Base-by-base conservation (phyloP, 2,797 vertebrate genomes). In the Glyptemys insculpta region DNA sequence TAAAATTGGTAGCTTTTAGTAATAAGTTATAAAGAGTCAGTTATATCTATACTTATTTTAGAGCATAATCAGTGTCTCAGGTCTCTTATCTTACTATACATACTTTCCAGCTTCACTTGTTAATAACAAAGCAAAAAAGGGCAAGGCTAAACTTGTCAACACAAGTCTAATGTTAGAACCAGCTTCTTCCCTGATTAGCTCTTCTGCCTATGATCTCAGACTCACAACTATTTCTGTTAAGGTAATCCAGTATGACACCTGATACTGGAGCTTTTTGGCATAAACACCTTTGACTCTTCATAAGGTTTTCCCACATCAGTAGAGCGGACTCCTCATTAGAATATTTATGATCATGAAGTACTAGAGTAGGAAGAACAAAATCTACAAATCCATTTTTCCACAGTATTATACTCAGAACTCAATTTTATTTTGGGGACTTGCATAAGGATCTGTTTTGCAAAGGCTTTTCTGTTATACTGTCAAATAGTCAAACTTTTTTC, bases 161-260 rank as follows among this genome's bases (percentile, higher is more conserved):
- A 29, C 5, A 50, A 86, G 53, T 91, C 92, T 96, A 94, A 97
- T 57, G 2, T 97, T 94, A 97, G 95, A 72, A 53, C 37, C 87
- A 90, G 85, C 72, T 92, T 89, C 52, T 92, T 78, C 59, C 84
- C 86, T n/a, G 6, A 4, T 85, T 93, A 83, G 89, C 83, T 81
- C 88, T 78, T 90, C 86, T 87, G 87, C 84, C 53, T 54, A 59
- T 95, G 95, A 95, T 94, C 82, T 97, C 95, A 97, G 81, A 79
- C 56, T 68, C 90, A 79, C 86, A 96, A 78, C 86, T 90, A 89
- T 90, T 93, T 90, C 49, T 91, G 83, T 86, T 96, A 27, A 44
- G 65, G 68, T 74, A 52, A 85, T 72, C 41, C 23, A 65, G 21
- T 72, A 84, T 68, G 97, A 91, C 90, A 87, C 31, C 95, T 97